Evolutionary conservation across 2,797 vertebrate species (phyloP).

Genomic region (Semaprochilodus insignis): DNA sequence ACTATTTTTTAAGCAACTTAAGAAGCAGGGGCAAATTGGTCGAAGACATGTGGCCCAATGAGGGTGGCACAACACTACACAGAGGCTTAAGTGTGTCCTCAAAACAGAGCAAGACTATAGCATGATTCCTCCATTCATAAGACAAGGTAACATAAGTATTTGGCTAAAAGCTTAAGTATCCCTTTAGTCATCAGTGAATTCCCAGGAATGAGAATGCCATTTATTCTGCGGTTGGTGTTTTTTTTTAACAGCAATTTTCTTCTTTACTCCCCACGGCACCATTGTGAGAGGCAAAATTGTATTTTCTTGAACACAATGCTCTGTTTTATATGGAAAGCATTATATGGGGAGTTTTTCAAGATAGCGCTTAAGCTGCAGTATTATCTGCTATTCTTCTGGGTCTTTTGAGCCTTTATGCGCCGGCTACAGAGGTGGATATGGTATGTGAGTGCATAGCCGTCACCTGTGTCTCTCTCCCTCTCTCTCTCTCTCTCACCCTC

Average conservation of each 20-base stretch:
- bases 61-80: constrained; percentile 57
- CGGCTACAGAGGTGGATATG: constrained; percentile 44
- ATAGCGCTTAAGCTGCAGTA: constrained; percentile 51
- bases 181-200: constrained; percentile 1
- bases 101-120: constrained; percentile 17
- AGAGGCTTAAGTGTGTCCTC: constrained; percentile 61
- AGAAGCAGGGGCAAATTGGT: constrained; percentile 71
- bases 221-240: constrained; percentile 30
- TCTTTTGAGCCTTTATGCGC: constrained; percentile 50
- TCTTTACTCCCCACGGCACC: constrained; percentile 29
- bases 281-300: constrained; percentile 39
- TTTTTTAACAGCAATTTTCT: constrained; percentile 23
- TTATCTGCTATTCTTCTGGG: constrained; percentile 49
- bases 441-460: constrained; percentile 49
- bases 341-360: constrained; percentile 12
- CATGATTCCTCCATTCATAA: background rate
- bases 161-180: constrained; percentile 11
- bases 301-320: constrained; percentile 50
- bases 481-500: constrained; percentile 26
- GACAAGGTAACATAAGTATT: constrained; percentile 8
- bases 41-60: constrained; percentile 68
- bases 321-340: constrained; percentile 34
- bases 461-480: constrained; percentile 37
- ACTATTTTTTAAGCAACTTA: constrained; percentile 76
- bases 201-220: constrained; percentile 20